Conservation (phyloP, 2,113 vertebrate species). For the Egretta garzetta region DNA sequence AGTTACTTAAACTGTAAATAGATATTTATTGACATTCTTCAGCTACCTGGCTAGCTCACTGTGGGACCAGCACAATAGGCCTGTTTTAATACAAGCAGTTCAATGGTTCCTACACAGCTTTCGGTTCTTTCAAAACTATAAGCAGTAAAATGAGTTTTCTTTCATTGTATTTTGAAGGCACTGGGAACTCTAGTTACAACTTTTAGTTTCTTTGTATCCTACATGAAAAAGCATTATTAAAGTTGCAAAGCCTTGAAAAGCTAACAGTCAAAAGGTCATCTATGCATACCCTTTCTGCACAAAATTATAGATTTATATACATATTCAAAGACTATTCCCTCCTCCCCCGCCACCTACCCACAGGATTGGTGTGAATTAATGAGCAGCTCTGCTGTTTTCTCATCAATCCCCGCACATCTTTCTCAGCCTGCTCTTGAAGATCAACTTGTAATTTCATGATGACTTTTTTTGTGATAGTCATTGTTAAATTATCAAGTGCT, state of each 20-base stretch:
- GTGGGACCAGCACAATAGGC: neutral
- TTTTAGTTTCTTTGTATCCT: neutral
- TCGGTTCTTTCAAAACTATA: neutral
- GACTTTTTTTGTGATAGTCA: neutral
- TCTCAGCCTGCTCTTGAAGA: neutral
- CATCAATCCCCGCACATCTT: neutral
- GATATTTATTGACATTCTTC: neutral
- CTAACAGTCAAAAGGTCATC: neutral
- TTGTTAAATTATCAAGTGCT: neutral
- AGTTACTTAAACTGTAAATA: neutral
- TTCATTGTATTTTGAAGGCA: neutral
- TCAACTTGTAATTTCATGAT: neutral
- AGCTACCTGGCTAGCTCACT: neutral
- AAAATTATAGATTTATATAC: neutral
- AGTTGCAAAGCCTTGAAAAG: neutral
- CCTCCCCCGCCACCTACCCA: rapidly evolving
- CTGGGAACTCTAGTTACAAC: neutral
- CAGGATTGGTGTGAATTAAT: neutral
- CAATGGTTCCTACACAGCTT: neutral
- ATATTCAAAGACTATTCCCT: neutral
- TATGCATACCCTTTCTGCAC: neutral
- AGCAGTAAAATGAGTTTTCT: neutral
- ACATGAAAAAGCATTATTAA: neutral
- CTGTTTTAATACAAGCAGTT: neutral
- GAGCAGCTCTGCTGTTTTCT: neutral